Conservation (phyloP, 2,888 invertebrate species). For the Sylvicola cinctus region DNA sequence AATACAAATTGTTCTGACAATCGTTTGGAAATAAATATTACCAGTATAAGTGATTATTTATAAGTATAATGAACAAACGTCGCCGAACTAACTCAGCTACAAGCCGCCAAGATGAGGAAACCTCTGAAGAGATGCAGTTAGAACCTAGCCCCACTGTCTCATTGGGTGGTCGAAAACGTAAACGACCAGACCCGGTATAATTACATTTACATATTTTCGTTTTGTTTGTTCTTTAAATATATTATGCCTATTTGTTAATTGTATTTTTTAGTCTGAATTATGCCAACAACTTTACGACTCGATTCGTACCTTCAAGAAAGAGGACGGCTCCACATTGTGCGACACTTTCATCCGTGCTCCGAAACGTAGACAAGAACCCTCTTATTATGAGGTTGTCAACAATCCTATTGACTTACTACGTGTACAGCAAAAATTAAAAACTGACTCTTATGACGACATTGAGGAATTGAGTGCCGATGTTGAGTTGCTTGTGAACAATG, state of each 20-base stretch:
- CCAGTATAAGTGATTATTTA: no score
- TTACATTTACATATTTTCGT: constrained; percentile 1
- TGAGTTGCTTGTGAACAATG: constrained; percentile 80
- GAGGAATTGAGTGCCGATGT: constrained; percentile 82
- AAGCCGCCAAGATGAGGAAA: constrained; percentile 49
- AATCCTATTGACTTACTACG: constrained; percentile 85
- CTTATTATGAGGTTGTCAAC: constrained; percentile 77
- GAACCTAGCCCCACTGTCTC: constrained; percentile 22
- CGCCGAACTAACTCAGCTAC: constrained; percentile 59
- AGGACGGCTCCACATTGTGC: constrained; percentile 75
- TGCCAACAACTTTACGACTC: constrained; percentile 87
- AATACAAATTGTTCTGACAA: no score
- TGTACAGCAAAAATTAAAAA: constrained; percentile 92
- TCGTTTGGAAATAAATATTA: no score
- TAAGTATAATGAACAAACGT: constrained; percentile 64
- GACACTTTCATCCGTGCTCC: constrained; percentile 91
- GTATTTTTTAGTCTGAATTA: constrained; percentile 42
- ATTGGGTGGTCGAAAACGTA: constrained; percentile 35
- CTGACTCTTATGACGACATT: constrained; percentile 87
- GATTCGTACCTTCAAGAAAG: constrained; percentile 74
- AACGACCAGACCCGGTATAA: constrained; percentile 52
- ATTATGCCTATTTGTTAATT: constrained; percentile 3
- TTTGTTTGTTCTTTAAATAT: constrained; percentile 7
- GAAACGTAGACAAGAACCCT: constrained; percentile 78
- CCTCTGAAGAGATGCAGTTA: constrained; percentile 40